A percentile compares a stretch with the other conserved stretches of the same genome.
Conservation (phyloP, 2,888 invertebrate genomes). For the Corbicula japonica region DNA sequence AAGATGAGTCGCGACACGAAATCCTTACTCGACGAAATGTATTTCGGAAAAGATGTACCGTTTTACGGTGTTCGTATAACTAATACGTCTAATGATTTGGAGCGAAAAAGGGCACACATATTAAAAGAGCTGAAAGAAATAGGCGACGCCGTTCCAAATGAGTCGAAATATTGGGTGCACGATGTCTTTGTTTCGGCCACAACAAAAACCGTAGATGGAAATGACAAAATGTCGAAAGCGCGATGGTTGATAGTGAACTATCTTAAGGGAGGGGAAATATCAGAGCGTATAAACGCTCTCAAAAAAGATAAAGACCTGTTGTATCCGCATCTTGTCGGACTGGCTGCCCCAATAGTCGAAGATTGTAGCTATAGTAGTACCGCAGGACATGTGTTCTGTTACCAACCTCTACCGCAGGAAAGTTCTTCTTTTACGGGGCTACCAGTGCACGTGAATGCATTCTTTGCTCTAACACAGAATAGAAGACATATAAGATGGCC, state of each 20-base stretch:
- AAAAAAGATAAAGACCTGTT: slow-evolving; percentile 38
- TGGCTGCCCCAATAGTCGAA: slow-evolving; percentile 19
- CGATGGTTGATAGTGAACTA: slow-evolving; percentile 42
- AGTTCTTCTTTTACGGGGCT: slow-evolving; percentile 78
- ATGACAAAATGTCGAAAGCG: not conserved
- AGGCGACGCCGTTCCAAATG: not conserved
- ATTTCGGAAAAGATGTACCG: slow-evolving; percentile 10
- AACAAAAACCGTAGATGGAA: not conserved
- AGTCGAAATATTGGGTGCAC: slow-evolving; percentile 20
- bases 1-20: not conserved
- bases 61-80: slow-evolving; percentile 14
- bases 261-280: slow-evolving; percentile 25
- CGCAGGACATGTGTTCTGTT: slow-evolving; percentile 82
- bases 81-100: not conserved
- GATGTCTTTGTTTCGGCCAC: slow-evolving; percentile 3
- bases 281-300: slow-evolving; percentile 14
- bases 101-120: not conserved
- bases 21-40: not conserved
- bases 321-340: slow-evolving; percentile 38
- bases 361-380: not conserved
- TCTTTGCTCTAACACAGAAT: slow-evolving; percentile 82
- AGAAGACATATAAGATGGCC: slow-evolving; percentile 83
- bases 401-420: slow-evolving; percentile 82
- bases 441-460: slow-evolving; percentile 83
- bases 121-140: slow-evolving; percentile 13